Evolutionary conservation across 2,113 vertebrate species (phyloP).

Genomic region (Nematolebias whitei): DNA sequence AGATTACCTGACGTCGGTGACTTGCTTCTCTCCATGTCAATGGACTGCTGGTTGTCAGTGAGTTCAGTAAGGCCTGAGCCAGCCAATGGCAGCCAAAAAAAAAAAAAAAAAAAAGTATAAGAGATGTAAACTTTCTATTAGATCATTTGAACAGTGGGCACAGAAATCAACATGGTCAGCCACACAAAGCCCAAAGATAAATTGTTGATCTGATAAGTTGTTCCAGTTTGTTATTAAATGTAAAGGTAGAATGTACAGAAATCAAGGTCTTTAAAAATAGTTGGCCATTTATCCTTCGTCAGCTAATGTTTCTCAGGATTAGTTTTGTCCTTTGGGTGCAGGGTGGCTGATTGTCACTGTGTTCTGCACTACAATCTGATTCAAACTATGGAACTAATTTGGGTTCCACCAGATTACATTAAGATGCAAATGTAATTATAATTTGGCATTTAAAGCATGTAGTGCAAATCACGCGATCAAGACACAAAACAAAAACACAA

Average conservation of each 20-base stretch:
- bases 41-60: slow-evolving; percentile 91
- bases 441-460: not conserved
- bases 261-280: not conserved
- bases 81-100: slow-evolving; percentile 44
- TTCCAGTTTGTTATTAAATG: not conserved
- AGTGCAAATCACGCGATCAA: slow-evolving; percentile 61
- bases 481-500: slow-evolving; percentile 25
- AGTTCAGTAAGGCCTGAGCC: slow-evolving; percentile 92
- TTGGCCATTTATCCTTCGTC: slow-evolving; percentile 1
- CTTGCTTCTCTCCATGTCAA: slow-evolving; percentile 95
- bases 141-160: slow-evolving; percentile 17
- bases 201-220: not conserved
- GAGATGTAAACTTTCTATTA: slow-evolving; percentile 22
- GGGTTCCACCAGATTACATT: not conserved
- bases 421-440: slow-evolving; percentile 9
- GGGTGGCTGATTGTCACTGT: slow-evolving; percentile 57
- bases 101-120: slow-evolving; percentile 14
- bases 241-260: not conserved
- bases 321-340: slow-evolving; percentile 14
- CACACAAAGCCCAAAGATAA: slow-evolving; percentile 34
- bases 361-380: slow-evolving; percentile 64
- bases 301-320: not conserved
- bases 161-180: slow-evolving; percentile 41
- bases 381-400: not conserved
- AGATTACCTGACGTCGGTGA: slow-evolving; percentile 96